Evolutionary conservation across 2,797 vertebrate species (phyloP).

Genomic region (Meda fulgida): DNA sequence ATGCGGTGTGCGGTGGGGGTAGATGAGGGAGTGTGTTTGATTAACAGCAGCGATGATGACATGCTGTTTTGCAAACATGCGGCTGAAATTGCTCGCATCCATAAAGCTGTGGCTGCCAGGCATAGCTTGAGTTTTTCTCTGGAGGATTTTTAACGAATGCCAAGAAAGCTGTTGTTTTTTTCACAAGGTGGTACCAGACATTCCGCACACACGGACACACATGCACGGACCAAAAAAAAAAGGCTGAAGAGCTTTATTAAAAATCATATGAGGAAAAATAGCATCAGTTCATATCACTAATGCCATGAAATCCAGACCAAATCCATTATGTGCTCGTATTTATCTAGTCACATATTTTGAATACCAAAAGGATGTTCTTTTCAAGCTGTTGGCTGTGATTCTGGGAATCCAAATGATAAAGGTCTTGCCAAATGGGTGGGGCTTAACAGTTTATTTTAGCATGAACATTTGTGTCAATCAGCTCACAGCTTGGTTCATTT

Average conservation of each 20-base stretch:
- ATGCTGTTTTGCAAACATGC: conserved; percentile 66
- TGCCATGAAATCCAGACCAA: conserved; percentile 51
- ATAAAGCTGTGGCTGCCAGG: conserved; percentile 60
- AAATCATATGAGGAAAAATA: conserved; percentile 69
- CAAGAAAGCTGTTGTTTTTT: conserved; percentile 69
- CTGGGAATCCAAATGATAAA: conserved; percentile 38
- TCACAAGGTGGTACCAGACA: conserved; percentile 69
- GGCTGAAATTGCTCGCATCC: conserved; percentile 62
- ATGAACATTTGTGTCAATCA: conserved; percentile 50
- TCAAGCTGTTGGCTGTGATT: conserved; percentile 41
- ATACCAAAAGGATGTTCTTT: conserved; percentile 51
- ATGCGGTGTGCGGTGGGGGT: conserved; percentile 45
- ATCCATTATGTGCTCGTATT: conserved; percentile 41
- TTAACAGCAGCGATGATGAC: conserved; percentile 59
- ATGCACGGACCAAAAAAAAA: conserved; percentile 47
- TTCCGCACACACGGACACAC: background rate
- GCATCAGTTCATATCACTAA: conserved; percentile 52
- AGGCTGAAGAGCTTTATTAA: conserved; percentile 71
- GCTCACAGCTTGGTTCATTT: conserved; percentile 6
- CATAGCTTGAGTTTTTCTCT: conserved; percentile 63
- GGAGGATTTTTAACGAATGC: conserved; percentile 64
- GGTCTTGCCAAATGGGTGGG: conserved; percentile 34
- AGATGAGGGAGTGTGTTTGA: conserved; percentile 60
- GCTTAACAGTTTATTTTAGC: conserved; percentile 45
- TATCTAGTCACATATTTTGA: conserved; percentile 35